Evolutionary conservation across 2,888 invertebrate species (phyloP).

Genomic region (Papilio protenor): DNA sequence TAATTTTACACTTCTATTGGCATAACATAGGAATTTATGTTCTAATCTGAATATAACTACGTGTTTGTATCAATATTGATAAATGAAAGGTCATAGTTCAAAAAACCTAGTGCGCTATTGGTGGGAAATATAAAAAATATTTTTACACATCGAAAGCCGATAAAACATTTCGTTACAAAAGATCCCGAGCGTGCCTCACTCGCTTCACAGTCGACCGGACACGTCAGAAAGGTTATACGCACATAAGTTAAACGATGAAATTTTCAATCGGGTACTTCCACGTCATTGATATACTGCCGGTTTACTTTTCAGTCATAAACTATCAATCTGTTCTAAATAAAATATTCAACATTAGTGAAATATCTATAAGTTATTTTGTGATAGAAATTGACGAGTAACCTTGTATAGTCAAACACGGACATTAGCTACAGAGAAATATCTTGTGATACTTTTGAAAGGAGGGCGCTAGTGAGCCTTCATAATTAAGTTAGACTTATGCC

Average conservation of each 20-base stretch:
- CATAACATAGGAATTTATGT: too few relatives aligned
- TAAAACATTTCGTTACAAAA: conserved; percentile 20
- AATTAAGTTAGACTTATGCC: too few relatives aligned
- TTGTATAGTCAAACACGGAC: too few relatives aligned
- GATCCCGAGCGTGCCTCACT: conserved; percentile 16
- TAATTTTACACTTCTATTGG: background rate
- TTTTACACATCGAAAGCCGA: conserved; percentile 16
- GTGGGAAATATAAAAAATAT: background rate
- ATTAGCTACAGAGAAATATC: too few relatives aligned
- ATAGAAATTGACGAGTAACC: background rate
- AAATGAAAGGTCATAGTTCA: background rate
- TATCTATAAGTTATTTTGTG: background rate
- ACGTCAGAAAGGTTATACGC: conserved; percentile 32
- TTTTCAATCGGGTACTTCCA: conserved; percentile 16
- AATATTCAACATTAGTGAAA: background rate
- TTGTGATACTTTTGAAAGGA: too few relatives aligned
- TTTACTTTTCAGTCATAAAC: background rate
- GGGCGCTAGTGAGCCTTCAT: too few relatives aligned
- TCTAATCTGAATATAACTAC: too few relatives aligned
- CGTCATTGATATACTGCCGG: conserved; percentile 12
- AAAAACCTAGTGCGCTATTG: background rate
- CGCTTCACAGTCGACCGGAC: conserved; percentile 22
- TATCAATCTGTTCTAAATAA: background rate
- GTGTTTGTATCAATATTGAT: background rate
- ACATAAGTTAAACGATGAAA: conserved; percentile 32